phyloP scores from a whole-genome alignment of 2,797 vertebrate genomes.

The Sphenopsis melanotis region DNA sequence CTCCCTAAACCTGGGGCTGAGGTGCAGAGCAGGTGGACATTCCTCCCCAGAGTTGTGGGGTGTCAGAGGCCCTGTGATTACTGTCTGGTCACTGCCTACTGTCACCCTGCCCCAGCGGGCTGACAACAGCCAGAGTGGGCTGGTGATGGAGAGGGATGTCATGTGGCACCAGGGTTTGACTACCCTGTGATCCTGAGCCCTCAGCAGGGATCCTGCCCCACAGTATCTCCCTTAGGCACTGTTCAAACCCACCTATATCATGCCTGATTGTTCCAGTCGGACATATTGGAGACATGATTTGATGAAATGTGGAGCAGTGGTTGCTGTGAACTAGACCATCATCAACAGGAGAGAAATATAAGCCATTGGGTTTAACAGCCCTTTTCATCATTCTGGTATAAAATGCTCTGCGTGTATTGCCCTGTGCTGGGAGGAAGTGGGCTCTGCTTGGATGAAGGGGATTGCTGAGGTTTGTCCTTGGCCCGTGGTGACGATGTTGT shows the following conservation, averaged over 20 bases:
- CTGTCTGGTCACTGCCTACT: background rate
- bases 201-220: background rate
- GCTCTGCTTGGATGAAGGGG: background rate
- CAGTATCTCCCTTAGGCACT: background rate
- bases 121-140: background rate
- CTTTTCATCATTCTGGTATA: background rate
- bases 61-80: background rate
- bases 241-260: background rate
- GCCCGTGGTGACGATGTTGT: background rate
- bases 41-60: background rate
- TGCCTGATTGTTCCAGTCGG: background rate
- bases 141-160: background rate
- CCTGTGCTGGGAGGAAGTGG: background rate
- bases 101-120: rapidly evolving
- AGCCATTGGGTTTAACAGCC: background rate
- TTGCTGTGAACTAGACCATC: background rate
- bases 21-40: rapidly evolving
- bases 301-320: background rate
- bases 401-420: background rate
- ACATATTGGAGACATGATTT: rapidly evolving
- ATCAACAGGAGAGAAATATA: background rate
- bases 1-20: background rate
- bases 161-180: background rate
- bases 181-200: rapidly evolving
- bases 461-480: background rate